A percentile compares a stretch with the other conserved stretches of the same genome.
Conservation (phyloP, 2,797 vertebrate species). For the Halcyon badia region DNA sequence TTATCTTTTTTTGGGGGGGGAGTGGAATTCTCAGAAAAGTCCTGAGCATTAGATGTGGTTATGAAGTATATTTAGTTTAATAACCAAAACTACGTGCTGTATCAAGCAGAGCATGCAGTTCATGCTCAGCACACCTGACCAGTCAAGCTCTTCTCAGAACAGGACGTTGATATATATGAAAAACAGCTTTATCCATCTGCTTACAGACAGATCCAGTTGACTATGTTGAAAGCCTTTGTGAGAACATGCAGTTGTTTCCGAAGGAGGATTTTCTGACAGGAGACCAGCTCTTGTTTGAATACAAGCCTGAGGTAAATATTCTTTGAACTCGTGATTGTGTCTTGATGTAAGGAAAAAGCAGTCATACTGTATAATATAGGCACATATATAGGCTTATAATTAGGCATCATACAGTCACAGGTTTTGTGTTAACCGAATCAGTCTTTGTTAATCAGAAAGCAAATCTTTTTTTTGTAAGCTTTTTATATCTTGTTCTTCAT, state of each 20-base stretch:
- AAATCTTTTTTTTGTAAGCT: neutral
- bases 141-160: neutral
- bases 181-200: conserved; percentile 30
- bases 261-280: conserved; percentile 93
- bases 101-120: neutral
- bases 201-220: conserved; percentile 93
- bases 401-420: neutral
- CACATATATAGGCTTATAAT: neutral
- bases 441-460: neutral
- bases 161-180: neutral
- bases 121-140: neutral
- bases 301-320: conserved; percentile 87
- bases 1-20: too few relatives aligned
- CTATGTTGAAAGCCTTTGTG: conserved; percentile 94
- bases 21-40: neutral
- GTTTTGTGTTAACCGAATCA: neutral
- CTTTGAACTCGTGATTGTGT: neutral
- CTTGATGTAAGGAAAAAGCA: neutral
- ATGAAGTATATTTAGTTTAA: neutral
- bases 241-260: conserved; percentile 96
- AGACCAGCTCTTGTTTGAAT: conserved; percentile 94
- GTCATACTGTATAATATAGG: neutral
- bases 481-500: neutral
- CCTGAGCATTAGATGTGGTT: neutral
- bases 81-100: neutral